Evolutionary conservation across 2,888 invertebrate species (phyloP).

Genomic region (Calameuta idolon): DNA sequence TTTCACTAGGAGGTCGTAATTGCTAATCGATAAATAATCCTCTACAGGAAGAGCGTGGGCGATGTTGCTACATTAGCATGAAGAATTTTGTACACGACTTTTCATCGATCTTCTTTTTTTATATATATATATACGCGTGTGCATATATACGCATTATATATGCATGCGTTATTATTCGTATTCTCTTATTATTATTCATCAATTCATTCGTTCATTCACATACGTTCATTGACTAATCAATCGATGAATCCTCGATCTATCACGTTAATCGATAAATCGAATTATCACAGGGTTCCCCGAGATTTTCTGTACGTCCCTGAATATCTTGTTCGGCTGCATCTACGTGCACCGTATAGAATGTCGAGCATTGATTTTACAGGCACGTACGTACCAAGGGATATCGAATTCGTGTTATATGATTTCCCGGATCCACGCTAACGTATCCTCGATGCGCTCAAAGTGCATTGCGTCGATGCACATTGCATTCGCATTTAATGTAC

Average conservation of each 20-base stretch:
- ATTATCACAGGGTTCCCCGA: background rate
- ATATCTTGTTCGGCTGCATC: background rate
- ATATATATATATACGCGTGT: background rate
- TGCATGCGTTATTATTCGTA: background rate
- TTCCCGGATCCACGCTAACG: background rate
- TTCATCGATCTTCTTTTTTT: constrained; percentile 33
- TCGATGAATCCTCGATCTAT: constrained; percentile 16
- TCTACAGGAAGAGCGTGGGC: background rate
- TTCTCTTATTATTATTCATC: background rate
- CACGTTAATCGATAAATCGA: background rate
- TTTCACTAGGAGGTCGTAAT: background rate
- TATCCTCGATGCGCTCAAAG: background rate
- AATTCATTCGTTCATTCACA: background rate
- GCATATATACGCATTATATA: background rate
- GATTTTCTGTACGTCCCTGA: background rate
- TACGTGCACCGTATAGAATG: background rate
- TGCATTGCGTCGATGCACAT: background rate
- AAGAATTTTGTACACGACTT: constrained; percentile 42
- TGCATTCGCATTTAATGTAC: background rate
- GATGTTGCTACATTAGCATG: constrained; percentile 35
- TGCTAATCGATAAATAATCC: constrained; percentile 10
- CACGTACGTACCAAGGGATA: background rate
- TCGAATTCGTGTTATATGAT: background rate
- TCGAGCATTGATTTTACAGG: background rate
- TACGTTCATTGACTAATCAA: constrained; percentile 17